Percentiles rank a stretch among this genome's conserved stretches.
These are phyloP conservation scores for Pampusana beccarii DNA, from an alignment of 2,113 vertebrate genomes.

Conservation along the genomic window DNA sequence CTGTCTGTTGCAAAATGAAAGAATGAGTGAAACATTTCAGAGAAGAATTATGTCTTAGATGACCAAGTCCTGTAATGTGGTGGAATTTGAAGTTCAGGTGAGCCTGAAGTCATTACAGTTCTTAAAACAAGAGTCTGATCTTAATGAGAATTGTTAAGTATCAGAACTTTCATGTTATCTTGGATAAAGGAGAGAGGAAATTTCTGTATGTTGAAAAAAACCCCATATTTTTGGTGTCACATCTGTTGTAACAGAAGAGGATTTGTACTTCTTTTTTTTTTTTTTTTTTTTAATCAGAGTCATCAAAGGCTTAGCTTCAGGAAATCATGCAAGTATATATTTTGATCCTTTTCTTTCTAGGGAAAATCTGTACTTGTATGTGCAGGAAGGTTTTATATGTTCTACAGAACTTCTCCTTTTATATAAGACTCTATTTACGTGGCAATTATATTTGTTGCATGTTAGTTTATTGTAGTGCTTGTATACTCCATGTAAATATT, in stretches of 20 bases:
- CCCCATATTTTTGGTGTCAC: neutral
- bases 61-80: neutral
- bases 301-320: neutral
- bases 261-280: neutral
- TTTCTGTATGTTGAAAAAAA: neutral
- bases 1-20: neutral
- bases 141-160: neutral
- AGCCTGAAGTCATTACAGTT: neutral
- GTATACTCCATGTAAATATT: neutral
- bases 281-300: neutral
- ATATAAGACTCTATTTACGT: neutral
- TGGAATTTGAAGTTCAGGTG: neutral
- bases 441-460: neutral
- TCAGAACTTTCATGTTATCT: neutral
- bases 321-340: neutral
- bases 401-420: neutral
- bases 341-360: neutral
- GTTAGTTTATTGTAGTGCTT: neutral
- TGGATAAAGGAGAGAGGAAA: neutral
- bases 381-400: neutral
- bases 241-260: neutral
- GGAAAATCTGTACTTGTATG: neutral
- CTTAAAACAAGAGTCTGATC: neutral
- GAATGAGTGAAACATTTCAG: neutral
- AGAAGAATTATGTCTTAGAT: neutral